These are phyloP conservation scores for Jordanella pulchra DNA, from an alignment of 2,797 vertebrate genomes.

Conservation along the genomic window DNA sequence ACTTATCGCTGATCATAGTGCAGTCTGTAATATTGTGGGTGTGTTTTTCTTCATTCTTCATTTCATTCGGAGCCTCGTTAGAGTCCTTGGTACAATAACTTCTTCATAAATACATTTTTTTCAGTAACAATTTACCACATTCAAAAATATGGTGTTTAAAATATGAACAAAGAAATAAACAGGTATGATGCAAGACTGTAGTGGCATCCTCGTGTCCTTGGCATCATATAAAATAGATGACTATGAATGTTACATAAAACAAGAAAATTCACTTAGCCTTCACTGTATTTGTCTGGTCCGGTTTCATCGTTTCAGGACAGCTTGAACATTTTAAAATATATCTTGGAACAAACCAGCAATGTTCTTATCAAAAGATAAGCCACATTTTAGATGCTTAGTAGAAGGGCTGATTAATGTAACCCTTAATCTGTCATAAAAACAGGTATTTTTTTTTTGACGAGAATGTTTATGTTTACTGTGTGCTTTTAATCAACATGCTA, in stretches of 20 bases:
- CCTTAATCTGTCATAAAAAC: no score
- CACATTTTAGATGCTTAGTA: neutral
- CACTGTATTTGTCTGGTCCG: neutral
- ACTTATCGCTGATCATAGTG: no score
- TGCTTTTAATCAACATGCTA: no score
- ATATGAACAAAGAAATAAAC: neutral
- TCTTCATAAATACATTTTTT: neutral
- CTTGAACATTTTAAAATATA: neutral
- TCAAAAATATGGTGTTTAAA: neutral
- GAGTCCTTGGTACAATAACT: no score
- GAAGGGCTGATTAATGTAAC: neutral
- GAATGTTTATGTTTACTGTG: neutral
- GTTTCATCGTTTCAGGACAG: neutral
- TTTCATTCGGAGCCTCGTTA: no score
- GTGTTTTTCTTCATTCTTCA: no score
- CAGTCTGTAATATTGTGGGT: no score
- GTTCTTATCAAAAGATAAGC: neutral
- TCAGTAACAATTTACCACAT: neutral
- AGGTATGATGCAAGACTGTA: neutral
- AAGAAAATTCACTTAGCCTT: conserved; percentile 7
- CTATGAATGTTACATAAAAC: conserved; percentile 7
- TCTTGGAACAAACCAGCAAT: neutral
- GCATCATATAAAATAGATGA: neutral
- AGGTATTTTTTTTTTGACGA: neutral
- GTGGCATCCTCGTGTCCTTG: neutral